Conservation (phyloP, 2,888 invertebrate species). For the Cryptophagus acutangulus region DNA sequence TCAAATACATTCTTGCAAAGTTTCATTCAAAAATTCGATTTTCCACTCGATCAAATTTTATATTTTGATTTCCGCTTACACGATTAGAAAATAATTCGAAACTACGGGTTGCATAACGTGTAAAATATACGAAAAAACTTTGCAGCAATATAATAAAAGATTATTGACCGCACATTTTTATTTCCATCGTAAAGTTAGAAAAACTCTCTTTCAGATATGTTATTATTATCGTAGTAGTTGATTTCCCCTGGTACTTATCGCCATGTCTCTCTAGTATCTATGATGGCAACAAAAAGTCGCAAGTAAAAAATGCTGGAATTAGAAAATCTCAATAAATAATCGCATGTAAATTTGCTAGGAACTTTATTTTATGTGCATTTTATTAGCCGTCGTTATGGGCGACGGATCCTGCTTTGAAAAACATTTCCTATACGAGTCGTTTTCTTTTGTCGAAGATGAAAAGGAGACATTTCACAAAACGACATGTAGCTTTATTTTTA, state of each 20-base stretch:
- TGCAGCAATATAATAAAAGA: slow-evolving; percentile 1
- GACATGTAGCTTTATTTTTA: not conserved
- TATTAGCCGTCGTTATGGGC: slow-evolving; percentile 2
- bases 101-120: too few relatives aligned
- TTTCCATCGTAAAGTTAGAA: slow-evolving; percentile 1
- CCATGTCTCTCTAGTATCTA: too few relatives aligned
- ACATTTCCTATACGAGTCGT: too few relatives aligned
- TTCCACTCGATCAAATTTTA: too few relatives aligned
- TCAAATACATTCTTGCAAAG: too few relatives aligned
- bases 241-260: not conserved
- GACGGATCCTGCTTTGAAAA: not conserved
- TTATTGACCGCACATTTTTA: slow-evolving; percentile 1
- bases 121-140: not conserved
- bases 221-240: too few relatives aligned
- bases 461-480: not conserved
- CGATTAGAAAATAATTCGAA: too few relatives aligned
- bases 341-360: too few relatives aligned
- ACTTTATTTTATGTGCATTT: slow-evolving; percentile 1
- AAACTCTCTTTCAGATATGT: slow-evolving; percentile 1
- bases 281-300: too few relatives aligned
- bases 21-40: too few relatives aligned
- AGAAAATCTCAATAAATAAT: too few relatives aligned
- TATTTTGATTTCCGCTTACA: too few relatives aligned
- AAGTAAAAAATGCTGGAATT: not conserved
- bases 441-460: not conserved